Conservation (phyloP, 1,140 invertebrate genomes). For the Megalonaias nervosa region DNA sequence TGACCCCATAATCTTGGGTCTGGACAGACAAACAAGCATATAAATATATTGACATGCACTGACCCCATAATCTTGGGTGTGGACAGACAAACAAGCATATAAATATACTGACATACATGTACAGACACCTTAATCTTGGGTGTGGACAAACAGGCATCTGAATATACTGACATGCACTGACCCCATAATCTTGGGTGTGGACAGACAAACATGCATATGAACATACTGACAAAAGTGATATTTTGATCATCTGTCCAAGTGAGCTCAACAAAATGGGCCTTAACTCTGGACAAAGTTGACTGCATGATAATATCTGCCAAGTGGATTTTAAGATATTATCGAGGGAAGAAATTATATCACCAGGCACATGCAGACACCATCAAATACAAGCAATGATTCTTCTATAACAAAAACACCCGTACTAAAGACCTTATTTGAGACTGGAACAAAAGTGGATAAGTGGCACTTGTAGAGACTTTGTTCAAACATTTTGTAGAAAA, state of each 20-base stretch:
- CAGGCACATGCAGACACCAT: too few species aligned
- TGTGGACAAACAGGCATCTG: not conserved
- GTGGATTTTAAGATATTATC: not conserved
- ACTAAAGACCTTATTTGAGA: too few species aligned
- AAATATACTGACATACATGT: not conserved
- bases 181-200: not conserved
- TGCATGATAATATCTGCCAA: too few species aligned
- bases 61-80: too few species aligned
- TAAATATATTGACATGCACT: not conserved
- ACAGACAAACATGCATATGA: not conserved
- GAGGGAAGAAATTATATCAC: not conserved
- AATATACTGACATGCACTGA: not conserved
- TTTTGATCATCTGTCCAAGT: too few species aligned
- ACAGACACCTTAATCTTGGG: too few species aligned
- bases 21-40: not conserved
- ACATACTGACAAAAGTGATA: not conserved
- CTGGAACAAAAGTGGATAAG: too few species aligned
- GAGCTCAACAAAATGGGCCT: not conserved
- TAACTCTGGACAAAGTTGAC: not conserved
- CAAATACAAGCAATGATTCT: too few species aligned
- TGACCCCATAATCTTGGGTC: too few species aligned
- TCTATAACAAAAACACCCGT: too few species aligned
- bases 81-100: not conserved
- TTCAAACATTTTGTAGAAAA: too few species aligned
- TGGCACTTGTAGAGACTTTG: too few species aligned